phyloP scores from a whole-genome alignment of 2,113 vertebrate genomes.

The Alouatta palliata region DNA sequence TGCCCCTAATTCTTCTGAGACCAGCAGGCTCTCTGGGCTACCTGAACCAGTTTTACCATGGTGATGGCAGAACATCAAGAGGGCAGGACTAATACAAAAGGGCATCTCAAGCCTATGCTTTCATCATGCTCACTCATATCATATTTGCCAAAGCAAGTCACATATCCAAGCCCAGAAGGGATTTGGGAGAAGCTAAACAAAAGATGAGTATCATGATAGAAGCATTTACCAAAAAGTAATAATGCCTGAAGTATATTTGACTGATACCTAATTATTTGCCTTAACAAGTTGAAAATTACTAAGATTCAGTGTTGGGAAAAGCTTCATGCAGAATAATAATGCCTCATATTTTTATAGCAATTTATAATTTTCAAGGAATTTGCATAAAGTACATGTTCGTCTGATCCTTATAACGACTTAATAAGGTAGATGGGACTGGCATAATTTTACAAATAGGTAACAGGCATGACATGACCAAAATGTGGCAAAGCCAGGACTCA shows the following conservation, averaged over 20 bases:
- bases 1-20: background rate
- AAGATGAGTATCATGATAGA: background rate
- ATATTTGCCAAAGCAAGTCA: constrained; percentile 5
- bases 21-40: background rate
- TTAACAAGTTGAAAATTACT: constrained; percentile 19
- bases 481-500: background rate
- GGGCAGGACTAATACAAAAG: background rate
- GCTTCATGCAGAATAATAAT: background rate
- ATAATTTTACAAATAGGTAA: constrained; percentile 6
- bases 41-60: background rate
- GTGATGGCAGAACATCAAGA: background rate
- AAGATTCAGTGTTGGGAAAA: constrained; percentile 15
- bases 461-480: background rate
- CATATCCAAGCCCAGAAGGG: background rate
- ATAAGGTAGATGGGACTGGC: background rate
- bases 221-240: background rate
- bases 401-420: background rate
- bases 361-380: background rate
- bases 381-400: background rate
- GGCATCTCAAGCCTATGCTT: background rate
- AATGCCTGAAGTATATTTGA: background rate
- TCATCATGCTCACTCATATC: background rate
- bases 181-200: background rate
- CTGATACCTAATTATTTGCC: background rate
- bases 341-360: background rate